Base-by-base conservation (phyloP, 2,888 invertebrate species). In the Sericinus montela region DNA sequence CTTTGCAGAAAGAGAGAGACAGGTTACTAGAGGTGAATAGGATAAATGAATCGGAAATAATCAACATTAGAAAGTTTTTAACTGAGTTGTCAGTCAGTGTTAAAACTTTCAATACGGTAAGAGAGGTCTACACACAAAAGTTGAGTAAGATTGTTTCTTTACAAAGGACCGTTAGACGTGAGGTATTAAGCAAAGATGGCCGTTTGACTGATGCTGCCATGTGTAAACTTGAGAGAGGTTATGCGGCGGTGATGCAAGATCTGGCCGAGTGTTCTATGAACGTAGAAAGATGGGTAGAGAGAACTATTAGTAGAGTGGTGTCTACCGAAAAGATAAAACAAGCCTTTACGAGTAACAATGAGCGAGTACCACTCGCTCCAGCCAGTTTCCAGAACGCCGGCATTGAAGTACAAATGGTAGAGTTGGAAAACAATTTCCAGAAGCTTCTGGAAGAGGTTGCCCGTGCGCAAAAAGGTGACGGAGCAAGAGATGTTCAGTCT, bases 11-110 rank as follows among this genome's bases (percentile, higher is more conserved):
- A 54, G 88, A 88, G 51, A 67, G 83, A 11, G 87, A 87, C 53
- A 67, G 82, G 52, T 62, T 86, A 39, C 50, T 55, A 0, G 86
- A 87, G 63, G 74, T 87, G 32, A 85, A 84, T 53, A 73, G 67
- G 52, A 87, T 86, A 42, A 75, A 82, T 57, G 85, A 86, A 52
- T 79, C 84, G 0, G 88, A 88, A 56, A 80, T 83, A 16, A 73
- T 88, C 9, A 80, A 77, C 39, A 54, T 84, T 59, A 81, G 75
- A 53, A 86, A 89, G 62, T 81, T 82, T 53, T 58, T 86, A 53
- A 80, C 80, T 0, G 88, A 88, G 52, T 60, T 87, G 14, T 77
- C 84, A 0, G 74, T 78, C 3, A 76, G 75, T 57, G 79, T 81
- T 47, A 82, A 83, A 55, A 80, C 85, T 0, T 83, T 88, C 50